phyloP scores from a whole-genome alignment of 2,113 vertebrate genomes.

The Perca schrenkii region DNA sequence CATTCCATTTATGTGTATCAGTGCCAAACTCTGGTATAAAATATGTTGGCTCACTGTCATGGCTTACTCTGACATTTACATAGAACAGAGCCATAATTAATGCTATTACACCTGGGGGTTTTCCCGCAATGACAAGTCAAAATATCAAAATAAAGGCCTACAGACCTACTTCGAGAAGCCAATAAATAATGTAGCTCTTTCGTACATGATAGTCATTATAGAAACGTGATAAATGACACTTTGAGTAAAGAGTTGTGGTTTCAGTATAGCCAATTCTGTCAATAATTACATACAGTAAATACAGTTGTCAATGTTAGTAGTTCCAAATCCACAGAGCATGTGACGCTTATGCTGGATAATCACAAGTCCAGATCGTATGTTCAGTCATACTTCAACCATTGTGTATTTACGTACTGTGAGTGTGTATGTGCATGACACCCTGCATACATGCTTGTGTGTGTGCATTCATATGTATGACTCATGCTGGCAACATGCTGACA shows the following conservation, averaged over 20 bases:
- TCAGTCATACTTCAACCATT: constrained; percentile 12
- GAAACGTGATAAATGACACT: background rate
- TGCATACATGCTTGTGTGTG: background rate
- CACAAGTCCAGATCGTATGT: constrained; percentile 27
- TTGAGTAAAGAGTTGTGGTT: constrained; percentile 1
- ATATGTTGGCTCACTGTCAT: constrained; percentile 5
- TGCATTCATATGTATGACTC: constrained; percentile 52
- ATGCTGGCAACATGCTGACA: constrained; percentile 57
- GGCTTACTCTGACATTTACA: constrained; percentile 18
- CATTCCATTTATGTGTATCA: too few relatives aligned
- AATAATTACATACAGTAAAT: background rate
- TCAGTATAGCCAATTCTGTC: background rate
- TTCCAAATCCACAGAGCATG: background rate
- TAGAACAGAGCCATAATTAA: background rate
- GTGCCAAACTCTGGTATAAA: background rate
- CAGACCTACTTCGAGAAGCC: background rate
- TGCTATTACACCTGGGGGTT: background rate
- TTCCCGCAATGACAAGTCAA: background rate
- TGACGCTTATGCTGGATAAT: constrained; percentile 25
- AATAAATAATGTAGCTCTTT: constrained; percentile 11
- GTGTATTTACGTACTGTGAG: constrained; percentile 1
- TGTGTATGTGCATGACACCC: background rate
- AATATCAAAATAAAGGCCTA: background rate
- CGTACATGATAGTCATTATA: background rate
- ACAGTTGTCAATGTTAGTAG: background rate